These are phyloP conservation scores for Electrophaes corylata DNA, from an alignment of 2,888 invertebrate species.

Conservation along the genomic window DNA sequence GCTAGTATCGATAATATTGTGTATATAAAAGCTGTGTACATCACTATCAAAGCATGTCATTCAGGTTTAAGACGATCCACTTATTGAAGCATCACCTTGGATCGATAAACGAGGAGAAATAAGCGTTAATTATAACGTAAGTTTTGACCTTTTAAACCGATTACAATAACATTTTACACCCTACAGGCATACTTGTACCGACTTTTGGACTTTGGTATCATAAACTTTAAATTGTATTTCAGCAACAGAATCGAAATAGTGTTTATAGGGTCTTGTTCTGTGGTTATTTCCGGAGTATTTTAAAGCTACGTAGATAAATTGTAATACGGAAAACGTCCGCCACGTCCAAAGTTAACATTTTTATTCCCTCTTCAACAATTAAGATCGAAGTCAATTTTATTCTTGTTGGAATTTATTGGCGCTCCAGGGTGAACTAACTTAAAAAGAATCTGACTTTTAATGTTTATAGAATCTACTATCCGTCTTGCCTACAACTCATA, in stretches of 20 bases:
- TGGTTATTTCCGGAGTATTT: not conserved
- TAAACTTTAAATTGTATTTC: not conserved
- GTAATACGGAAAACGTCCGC: constrained; percentile 52
- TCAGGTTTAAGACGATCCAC: constrained; percentile 59
- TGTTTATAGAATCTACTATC: too few relatives aligned
- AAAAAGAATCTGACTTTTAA: constrained; percentile 63
- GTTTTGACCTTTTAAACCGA: constrained; percentile 11
- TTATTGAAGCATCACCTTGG: constrained; percentile 59
- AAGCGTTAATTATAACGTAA: constrained; percentile 36
- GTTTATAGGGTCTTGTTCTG: not conserved
- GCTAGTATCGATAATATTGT: not conserved
- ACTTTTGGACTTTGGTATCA: not conserved
- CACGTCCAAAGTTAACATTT: constrained; percentile 52
- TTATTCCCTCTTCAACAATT: constrained; percentile 67
- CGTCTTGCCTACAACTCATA: too few relatives aligned
- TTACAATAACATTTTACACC: not conserved
- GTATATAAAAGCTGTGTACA: constrained; percentile 39
- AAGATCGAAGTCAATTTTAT: constrained; percentile 69
- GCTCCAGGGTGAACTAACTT: constrained; percentile 60
- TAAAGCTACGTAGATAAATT: constrained; percentile 34
- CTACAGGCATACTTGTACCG: not conserved
- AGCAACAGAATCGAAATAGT: too few relatives aligned
- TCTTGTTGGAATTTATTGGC: constrained; percentile 72
- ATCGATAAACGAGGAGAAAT: constrained; percentile 41
- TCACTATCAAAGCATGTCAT: constrained; percentile 59